These are phyloP conservation scores for Eilema depressum DNA, from an alignment of 2,888 invertebrate genomes.

Conservation along the genomic window DNA sequence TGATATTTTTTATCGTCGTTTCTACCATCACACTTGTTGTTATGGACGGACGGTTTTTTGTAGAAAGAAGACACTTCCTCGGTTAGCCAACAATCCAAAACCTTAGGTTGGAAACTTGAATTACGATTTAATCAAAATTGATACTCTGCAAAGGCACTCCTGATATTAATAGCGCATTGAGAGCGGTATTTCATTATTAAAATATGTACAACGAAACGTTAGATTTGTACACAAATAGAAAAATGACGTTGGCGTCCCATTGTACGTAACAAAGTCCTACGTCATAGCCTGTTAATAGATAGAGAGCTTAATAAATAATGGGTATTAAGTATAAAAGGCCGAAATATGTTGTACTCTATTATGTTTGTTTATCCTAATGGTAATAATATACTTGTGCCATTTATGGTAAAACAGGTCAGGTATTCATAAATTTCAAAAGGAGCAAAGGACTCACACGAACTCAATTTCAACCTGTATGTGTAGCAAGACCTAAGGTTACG, in stretches of 20 bases:
- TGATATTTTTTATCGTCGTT: too few species aligned
- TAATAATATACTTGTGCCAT: neutral
- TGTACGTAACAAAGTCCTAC: neutral
- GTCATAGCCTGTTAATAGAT: slow-evolving; percentile 45
- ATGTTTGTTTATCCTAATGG: neutral
- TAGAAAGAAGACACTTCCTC: neutral
- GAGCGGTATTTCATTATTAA: neutral
- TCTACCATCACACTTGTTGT: too few species aligned
- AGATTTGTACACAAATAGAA: slow-evolving; percentile 49
- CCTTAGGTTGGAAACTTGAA: too few species aligned
- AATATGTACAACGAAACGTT: slow-evolving; percentile 38
- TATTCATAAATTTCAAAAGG: neutral
- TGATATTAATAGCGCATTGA: neutral
- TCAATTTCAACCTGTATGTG: neutral
- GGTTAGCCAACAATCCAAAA: neutral
- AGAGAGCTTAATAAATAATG: slow-evolving; percentile 40
- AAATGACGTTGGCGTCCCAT: slow-evolving; percentile 31
- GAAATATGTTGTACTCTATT: neutral
- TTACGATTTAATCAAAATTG: too few species aligned
- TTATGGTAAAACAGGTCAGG: neutral
- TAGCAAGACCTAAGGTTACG: neutral
- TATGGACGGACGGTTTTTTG: neutral
- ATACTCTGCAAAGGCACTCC: too few species aligned
- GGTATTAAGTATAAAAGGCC: neutral
- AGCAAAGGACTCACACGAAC: neutral